phyloP scores from a whole-genome alignment of 37 sponge, comb jelly and placozoan genomes.

The Spongilla lacustris region DNA sequence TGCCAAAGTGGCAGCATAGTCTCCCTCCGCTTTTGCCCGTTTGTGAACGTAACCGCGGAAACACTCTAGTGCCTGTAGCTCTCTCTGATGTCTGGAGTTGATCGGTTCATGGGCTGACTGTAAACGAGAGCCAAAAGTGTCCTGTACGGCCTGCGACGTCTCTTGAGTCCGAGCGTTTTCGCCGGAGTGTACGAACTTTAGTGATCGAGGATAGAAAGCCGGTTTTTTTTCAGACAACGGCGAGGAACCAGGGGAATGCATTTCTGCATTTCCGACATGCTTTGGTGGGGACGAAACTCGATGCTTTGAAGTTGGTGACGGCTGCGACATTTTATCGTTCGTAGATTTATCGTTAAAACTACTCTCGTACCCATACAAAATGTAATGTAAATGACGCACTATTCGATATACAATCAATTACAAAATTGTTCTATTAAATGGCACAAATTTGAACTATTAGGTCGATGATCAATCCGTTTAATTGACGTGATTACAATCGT shows the following conservation, averaged over 20 bases:
- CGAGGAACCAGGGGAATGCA: background rate
- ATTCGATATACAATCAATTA: too few species aligned
- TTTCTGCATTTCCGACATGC: background rate
- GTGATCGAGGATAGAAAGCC: too few species aligned
- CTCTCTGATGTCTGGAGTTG: background rate
- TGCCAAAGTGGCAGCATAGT: background rate
- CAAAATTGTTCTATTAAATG: too few species aligned
- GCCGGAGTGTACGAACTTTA: too few species aligned
- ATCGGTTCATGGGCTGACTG: background rate
- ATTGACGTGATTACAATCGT: too few species aligned
- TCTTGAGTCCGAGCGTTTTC: too few species aligned
- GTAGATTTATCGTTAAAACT: too few species aligned
- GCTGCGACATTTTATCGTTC: background rate
- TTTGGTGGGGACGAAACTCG: background rate
- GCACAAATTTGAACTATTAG: too few species aligned
- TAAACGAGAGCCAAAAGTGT: background rate
- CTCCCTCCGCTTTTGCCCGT: background rate
- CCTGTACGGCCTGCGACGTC: too few species aligned
- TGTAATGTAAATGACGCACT: too few species aligned
- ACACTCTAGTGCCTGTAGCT: background rate
- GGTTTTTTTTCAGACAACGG: background rate
- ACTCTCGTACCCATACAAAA: too few species aligned
- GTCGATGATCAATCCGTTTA: too few species aligned
- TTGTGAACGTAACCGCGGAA: background rate
- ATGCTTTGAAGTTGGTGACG: background rate